Conservation (phyloP, 1,140 invertebrate species). For the Proctacanthus coquilletti region DNA sequence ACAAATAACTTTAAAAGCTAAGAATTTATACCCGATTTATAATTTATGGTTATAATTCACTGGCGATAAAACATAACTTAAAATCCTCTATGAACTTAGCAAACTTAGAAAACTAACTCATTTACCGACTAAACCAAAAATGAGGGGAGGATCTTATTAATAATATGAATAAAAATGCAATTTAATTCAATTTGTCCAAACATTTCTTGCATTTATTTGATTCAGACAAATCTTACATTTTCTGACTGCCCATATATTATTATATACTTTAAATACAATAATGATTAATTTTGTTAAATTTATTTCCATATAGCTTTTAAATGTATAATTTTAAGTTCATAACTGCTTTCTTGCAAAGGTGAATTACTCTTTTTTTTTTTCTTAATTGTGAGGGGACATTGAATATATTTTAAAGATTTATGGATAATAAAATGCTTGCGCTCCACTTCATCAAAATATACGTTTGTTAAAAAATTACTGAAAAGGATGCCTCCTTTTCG, state of each 20-base stretch:
- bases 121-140: no score
- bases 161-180: constrained; percentile 1
- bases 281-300: background rate
- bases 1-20: no score
- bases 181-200: background rate
- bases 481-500: no score
- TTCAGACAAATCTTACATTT: constrained; percentile 4
- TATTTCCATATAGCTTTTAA: background rate
- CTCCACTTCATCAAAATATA: no score
- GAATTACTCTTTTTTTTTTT: constrained; percentile 4
- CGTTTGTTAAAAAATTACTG: no score
- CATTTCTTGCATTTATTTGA: background rate
- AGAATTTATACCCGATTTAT: no score
- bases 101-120: no score
- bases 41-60: no score
- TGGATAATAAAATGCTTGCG: background rate
- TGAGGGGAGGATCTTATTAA: no score
- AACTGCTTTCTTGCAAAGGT: no score
- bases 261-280: constrained; percentile 2
- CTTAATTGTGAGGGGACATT: background rate
- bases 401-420: background rate
- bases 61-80: no score
- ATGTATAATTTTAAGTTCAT: background rate
- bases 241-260: constrained; percentile 2
- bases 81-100: no score